These are phyloP conservation scores for Onychomys leucogaster DNA, from an alignment of 2,797 vertebrate genomes.

Conservation along the genomic window DNA sequence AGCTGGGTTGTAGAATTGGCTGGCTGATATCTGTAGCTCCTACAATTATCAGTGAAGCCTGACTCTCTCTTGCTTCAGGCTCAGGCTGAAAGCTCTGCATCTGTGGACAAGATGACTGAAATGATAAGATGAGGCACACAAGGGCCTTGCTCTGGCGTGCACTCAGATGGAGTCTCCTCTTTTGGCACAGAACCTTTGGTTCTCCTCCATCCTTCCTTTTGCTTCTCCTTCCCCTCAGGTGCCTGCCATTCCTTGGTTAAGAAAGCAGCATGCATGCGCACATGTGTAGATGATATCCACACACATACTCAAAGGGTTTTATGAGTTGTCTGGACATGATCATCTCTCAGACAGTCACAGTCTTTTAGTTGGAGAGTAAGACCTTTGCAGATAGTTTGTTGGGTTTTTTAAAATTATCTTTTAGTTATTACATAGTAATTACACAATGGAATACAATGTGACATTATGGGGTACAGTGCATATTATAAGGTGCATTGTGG, in stretches of 20 bases:
- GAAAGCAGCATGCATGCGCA: background rate
- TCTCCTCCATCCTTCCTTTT: background rate
- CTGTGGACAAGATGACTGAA: background rate
- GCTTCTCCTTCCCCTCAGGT: background rate
- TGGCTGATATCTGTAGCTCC: background rate
- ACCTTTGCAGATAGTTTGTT: background rate
- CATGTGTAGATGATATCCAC: background rate
- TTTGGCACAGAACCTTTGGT: background rate
- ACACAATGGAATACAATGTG: background rate
- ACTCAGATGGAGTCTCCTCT: background rate
- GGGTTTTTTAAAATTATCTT: background rate
- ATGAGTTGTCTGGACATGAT: background rate
- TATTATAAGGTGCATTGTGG: background rate
- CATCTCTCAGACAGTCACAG: background rate
- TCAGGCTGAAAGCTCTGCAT: background rate
- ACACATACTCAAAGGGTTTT: background rate
- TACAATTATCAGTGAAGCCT: background rate
- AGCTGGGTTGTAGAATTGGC: background rate
- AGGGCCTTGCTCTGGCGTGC: background rate
- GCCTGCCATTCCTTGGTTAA: background rate
- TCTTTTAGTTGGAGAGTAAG: background rate
- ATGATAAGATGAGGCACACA: background rate
- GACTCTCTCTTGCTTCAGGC: background rate
- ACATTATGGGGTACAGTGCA: background rate
- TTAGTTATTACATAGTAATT: background rate